These are phyloP conservation scores for Macrophya annulata DNA, from an alignment of 2,888 invertebrate species.

Conservation along the genomic window DNA sequence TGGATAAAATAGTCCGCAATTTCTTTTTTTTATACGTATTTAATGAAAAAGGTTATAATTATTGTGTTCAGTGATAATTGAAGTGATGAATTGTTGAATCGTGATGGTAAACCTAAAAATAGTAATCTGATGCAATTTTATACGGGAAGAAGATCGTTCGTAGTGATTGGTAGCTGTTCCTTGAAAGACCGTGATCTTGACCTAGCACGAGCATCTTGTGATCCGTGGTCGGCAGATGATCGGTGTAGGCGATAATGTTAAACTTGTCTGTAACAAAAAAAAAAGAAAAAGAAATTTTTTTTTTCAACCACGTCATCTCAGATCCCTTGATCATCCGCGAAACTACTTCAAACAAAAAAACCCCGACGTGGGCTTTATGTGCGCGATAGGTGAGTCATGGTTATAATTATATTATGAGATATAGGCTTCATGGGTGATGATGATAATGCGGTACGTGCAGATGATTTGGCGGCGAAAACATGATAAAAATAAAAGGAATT, in stretches of 20 bases:
- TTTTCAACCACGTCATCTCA: neutral
- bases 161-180: neutral
- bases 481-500: neutral
- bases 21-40: neutral
- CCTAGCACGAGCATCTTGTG: neutral
- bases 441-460: neutral
- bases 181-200: conserved; percentile 1
- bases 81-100: neutral
- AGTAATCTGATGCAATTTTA: conserved; percentile 10
- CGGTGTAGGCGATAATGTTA: conserved; percentile 10
- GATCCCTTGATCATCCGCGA: neutral
- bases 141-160: conserved; percentile 45
- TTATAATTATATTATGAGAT: conserved; percentile 47
- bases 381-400: conserved; percentile 56
- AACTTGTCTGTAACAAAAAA: neutral
- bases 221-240: neutral
- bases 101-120: conserved; percentile 22
- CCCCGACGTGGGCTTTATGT: conserved; percentile 51
- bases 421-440: conserved; percentile 9
- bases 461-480: neutral
- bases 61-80: conserved; percentile 2
- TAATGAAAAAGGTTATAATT: neutral
- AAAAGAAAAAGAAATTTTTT: too few species aligned
- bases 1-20: too few species aligned
- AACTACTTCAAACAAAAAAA: neutral